A percentile compares a stretch with the other conserved stretches of the same genome.
These are phyloP conservation scores for Drosophila miranda DNA, from an alignment of 1,140 invertebrate species.

Conservation along the genomic window DNA sequence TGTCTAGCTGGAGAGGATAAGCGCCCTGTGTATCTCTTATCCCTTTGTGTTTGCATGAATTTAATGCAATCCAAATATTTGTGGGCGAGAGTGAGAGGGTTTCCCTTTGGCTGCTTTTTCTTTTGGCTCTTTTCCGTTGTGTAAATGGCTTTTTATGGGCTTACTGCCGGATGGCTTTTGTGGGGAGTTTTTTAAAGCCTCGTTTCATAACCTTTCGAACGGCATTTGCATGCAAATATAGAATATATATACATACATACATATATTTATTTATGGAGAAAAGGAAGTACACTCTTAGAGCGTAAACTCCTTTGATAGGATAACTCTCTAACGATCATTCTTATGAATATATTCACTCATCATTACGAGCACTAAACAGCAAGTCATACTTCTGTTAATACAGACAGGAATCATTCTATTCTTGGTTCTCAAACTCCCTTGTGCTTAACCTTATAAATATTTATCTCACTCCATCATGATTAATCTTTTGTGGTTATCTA, in stretches of 20 bases:
- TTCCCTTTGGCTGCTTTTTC: background rate
- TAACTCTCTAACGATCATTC: too few relatives aligned
- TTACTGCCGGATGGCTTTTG: conserved; percentile 56
- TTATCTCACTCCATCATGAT: too few relatives aligned
- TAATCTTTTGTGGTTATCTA: too few relatives aligned
- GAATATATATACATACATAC: conserved; percentile 27
- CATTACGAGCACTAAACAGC: too few relatives aligned
- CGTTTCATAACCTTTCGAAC: conserved; percentile 31
- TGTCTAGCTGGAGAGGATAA: conserved; percentile 74
- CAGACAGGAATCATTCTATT: too few relatives aligned
- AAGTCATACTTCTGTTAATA: too few relatives aligned
- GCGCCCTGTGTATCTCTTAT: conserved; percentile 73
- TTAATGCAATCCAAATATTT: conserved; percentile 81
- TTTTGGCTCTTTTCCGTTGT: conserved; percentile 43
- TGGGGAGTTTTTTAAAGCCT: conserved; percentile 45
- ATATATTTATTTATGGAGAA: background rate
- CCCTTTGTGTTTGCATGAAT: conserved; percentile 78
- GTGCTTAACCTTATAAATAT: too few relatives aligned
- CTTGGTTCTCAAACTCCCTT: too few relatives aligned
- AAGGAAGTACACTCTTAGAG: too few relatives aligned
- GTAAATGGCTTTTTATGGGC: conserved; percentile 69
- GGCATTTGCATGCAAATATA: conserved; percentile 47
- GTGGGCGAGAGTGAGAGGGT: conserved; percentile 53
- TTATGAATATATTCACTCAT: too few relatives aligned
- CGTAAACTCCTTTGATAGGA: too few relatives aligned